Evolutionary conservation across 1,140 invertebrate species (phyloP).

Genomic region (Stenopsyche tienmushanensis): DNA sequence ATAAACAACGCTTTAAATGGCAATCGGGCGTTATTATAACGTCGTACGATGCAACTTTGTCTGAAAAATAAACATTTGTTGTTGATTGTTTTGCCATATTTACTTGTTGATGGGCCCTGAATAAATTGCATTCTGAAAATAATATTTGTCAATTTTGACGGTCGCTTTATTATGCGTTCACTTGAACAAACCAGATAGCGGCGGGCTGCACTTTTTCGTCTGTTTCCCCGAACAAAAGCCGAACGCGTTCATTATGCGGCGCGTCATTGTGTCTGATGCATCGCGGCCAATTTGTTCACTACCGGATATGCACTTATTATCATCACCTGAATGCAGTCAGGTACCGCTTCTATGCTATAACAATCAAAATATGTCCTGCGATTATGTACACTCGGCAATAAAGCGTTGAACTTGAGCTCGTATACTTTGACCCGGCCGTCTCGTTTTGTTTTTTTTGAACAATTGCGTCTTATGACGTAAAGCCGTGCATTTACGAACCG

Average conservation of each 20-base stretch:
- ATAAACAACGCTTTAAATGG: no score
- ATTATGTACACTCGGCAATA: background rate
- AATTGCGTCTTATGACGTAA: no score
- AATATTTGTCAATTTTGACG: no score
- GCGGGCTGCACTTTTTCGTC: no score
- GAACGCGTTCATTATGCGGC: background rate
- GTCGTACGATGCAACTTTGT: no score
- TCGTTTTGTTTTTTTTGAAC: background rate
- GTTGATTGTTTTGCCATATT: no score
- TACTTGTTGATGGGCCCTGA: background rate
- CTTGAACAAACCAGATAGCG: no score
- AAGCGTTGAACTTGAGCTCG: conserved; percentile 1
- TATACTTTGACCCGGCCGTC: background rate
- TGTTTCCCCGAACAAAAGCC: background rate
- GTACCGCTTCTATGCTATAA: background rate
- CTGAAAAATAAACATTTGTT: no score
- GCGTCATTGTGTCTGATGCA: background rate
- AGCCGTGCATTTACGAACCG: no score
- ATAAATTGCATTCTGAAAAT: background rate
- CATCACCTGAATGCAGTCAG: background rate
- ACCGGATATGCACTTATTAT: conserved; percentile 12
- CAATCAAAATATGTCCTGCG: background rate
- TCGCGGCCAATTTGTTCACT: conserved; percentile 3
- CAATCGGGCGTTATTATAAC: no score
- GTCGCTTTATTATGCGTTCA: background rate